A percentile compares a stretch with the other conserved stretches of the same genome.
Conservation (phyloP, 2,888 invertebrate species). For the Pristionchus maxplancki region DNA sequence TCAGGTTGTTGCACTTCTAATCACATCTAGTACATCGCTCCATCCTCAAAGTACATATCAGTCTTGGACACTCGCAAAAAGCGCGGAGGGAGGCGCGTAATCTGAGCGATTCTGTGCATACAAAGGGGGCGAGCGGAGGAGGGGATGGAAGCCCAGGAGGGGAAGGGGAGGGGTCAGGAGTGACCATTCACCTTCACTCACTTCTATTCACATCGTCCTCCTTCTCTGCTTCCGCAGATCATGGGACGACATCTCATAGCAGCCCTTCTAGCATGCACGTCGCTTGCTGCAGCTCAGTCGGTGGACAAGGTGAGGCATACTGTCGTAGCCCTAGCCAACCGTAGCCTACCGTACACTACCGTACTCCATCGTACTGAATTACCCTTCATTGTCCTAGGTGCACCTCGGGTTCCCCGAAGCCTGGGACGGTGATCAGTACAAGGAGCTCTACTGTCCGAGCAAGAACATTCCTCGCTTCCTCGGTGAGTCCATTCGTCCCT, state of each 20-base stretch:
- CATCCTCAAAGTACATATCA: conserved; percentile 1
- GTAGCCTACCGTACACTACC: no score
- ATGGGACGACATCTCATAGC: conserved; percentile 25
- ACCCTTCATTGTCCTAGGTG: conserved; percentile 53
- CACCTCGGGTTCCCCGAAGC: conserved; percentile 75
- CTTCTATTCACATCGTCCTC: not conserved
- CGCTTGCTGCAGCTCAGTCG: not conserved
- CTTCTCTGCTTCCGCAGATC: conserved; percentile 9
- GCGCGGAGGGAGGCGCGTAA: conserved; percentile 34
- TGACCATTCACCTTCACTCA: conserved; percentile 43
- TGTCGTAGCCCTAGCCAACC: not conserved
- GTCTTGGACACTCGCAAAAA: conserved; percentile 36
- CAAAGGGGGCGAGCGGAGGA: not conserved
- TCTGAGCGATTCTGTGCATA: conserved; percentile 42
- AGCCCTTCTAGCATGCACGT: not conserved
- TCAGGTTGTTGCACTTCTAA: not conserved
- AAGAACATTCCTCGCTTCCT: conserved; percentile 75
- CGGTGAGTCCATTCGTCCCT: conserved; percentile 59
- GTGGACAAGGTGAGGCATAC: conserved; percentile 34
- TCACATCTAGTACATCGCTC: not conserved
- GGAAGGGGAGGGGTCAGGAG: conserved; percentile 38
- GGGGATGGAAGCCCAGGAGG: conserved; percentile 7
- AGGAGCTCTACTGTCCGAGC: conserved; percentile 75
- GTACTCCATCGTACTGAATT: not conserved
- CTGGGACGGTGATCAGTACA: conserved; percentile 77